Evolutionary conservation across 2,797 vertebrate species (phyloP), one percentile per base, ranked within the genome.

Genomic region (Chanos chanos): DNA sequence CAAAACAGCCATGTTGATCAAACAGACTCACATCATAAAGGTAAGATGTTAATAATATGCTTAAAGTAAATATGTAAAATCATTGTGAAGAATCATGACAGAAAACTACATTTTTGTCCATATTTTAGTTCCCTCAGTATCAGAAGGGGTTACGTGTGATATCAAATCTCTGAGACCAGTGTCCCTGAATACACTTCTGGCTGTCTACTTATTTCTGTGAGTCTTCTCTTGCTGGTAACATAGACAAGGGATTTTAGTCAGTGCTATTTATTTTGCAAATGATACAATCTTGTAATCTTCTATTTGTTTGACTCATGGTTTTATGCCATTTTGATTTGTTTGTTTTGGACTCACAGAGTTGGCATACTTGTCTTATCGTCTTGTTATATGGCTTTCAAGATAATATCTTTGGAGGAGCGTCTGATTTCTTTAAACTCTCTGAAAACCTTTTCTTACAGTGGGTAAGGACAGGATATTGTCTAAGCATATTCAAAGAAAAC

Each of bases 371-470:
- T 96, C 62, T 24, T 95, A 72, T 95, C 94, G 0, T 94, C 94
- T 39, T 92, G 93, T 78, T 98, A 93, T 78, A 89, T 98, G 91
- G 88, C 91, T 39, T 89, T 94, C 1, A 95, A 93, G 83, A 93
- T 98, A 69, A 61, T 84, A 28, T 79, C 86, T 8, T 72, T 98
- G 81, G 96, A 98, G 74, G 89, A 95, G 45, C 89, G 74, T 4
- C 85, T 98, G 66, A 79, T 81, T 1, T 85, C 85, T 0, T 84
- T 97, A 1, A 78, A 85, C n/a, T 83, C 91, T 12, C 12, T 85
- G 16, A 19, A 71, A 25, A 90, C 93, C 30, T 82, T 90, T 54
- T 76, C 66, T 54, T 72, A 81, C 12, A 82, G 87, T 10, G 85
- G 86, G 94, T 97, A 86, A 94, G 91, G 78, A 60, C 10, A 33